Conservation (phyloP, 2,113 vertebrate species). For the Mustela nigripes region DNA sequence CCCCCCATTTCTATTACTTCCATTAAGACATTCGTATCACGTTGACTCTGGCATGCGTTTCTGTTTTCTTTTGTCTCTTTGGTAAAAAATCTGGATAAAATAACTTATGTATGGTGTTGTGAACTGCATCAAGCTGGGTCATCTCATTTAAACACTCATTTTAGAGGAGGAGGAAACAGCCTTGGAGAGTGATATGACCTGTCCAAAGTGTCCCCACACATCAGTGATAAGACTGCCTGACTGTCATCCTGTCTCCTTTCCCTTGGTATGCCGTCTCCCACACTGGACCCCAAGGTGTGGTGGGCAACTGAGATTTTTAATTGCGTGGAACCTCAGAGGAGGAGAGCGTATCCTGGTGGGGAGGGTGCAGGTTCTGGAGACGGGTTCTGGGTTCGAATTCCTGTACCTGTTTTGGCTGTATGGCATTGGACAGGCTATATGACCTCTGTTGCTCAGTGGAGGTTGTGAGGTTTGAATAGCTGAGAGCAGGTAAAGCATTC, state of each 20-base stretch:
- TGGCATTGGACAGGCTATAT: accelerated
- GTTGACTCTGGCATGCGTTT: background rate
- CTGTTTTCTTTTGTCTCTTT: background rate
- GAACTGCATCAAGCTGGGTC: background rate
- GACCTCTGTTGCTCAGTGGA: background rate
- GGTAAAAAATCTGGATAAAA: background rate
- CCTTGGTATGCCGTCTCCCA: background rate
- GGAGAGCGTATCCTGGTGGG: accelerated
- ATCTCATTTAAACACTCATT: background rate
- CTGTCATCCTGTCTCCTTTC: background rate
- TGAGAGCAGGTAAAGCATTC: too few relatives aligned
- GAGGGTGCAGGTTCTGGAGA: background rate
- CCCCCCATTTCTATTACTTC: too few relatives aligned
- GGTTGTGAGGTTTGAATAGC: background rate
- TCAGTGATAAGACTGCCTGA: background rate
- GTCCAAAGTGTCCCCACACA: background rate
- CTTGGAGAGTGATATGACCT: background rate
- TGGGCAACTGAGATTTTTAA: too few relatives aligned
- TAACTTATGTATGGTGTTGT: background rate
- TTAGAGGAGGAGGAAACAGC: background rate
- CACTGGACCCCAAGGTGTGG: background rate
- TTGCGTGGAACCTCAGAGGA: background rate
- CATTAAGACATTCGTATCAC: background rate
- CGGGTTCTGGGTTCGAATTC: background rate
- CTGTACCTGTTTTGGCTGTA: background rate